Evolutionary conservation across 2,797 vertebrate species (phyloP).

Genomic region (Chaenodraco wilsoni): DNA sequence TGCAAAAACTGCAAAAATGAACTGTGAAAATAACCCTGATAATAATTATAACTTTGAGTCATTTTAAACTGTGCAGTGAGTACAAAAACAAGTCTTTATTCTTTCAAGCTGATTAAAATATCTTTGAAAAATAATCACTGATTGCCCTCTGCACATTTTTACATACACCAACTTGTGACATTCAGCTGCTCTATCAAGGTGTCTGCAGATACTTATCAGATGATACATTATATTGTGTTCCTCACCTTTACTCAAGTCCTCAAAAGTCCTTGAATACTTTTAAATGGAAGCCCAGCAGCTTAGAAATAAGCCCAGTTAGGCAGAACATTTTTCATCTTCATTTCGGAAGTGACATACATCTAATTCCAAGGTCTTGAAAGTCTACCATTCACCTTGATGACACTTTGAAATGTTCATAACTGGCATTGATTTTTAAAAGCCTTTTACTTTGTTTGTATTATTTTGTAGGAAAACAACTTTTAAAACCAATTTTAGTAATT

Average conservation of each 20-base stretch:
- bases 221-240: conserved; percentile 26
- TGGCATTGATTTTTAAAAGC: neutral
- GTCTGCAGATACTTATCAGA: conserved; percentile 23
- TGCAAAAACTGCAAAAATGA: neutral
- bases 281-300: conserved; percentile 37
- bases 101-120: conserved; percentile 14
- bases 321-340: conserved; percentile 38
- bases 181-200: conserved; percentile 27
- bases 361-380: conserved; percentile 26
- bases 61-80: conserved; percentile 11
- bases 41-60: neutral
- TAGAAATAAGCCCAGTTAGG: conserved; percentile 33
- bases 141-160: conserved; percentile 25
- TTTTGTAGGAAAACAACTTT: no score
- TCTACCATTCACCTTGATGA: conserved; percentile 21
- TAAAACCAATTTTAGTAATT: no score
- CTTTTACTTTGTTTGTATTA: no score
- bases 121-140: conserved; percentile 2
- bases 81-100: conserved; percentile 13
- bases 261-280: conserved; percentile 43
- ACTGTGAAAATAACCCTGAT: neutral
- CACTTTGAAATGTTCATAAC: conserved; percentile 37
- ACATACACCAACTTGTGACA: conserved; percentile 31
- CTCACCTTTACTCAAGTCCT: conserved; percentile 26
- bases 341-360: conserved; percentile 41